phyloP scores from a whole-genome alignment of 2,113 vertebrate genomes.

The Oceanites oceanicus region DNA sequence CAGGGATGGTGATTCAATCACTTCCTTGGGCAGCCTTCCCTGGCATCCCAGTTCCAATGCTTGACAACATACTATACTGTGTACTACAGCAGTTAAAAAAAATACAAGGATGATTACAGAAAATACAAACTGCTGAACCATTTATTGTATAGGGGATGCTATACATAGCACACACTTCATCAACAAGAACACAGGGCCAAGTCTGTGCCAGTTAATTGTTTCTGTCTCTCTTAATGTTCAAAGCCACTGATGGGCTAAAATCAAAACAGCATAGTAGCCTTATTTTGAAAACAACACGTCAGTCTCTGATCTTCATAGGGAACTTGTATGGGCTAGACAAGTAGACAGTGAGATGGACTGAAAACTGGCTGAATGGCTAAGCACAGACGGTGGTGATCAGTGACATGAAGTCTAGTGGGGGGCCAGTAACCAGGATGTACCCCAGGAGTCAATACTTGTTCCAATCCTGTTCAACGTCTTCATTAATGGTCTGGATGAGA shows the following conservation, averaged over 20 bases:
- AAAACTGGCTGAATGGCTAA: not conserved
- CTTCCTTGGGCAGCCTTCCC: not conserved
- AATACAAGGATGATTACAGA: not conserved
- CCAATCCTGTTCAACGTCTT: not conserved
- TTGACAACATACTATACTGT: not conserved
- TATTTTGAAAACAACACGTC: not conserved
- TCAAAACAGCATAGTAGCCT: accelerated
- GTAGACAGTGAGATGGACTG: not conserved
- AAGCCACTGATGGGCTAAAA: not conserved
- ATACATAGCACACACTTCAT: not conserved
- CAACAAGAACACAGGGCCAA: not conserved
- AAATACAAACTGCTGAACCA: not conserved
- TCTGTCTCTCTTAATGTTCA: not conserved
- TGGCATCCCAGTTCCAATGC: not conserved
- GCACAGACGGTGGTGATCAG: not conserved
- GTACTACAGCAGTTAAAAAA: not conserved
- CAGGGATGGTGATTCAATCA: not conserved
- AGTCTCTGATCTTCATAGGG: not conserved
- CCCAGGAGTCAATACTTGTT: not conserved
- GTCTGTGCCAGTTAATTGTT: not conserved
- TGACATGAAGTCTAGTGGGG: not conserved
- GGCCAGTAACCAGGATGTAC: not conserved
- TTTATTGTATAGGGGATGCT: not conserved
- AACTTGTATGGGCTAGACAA: not conserved
- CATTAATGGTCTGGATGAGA: not conserved